Percentiles rank a stretch among this genome's conserved stretches.
Evolutionary conservation across 2,797 vertebrate genomes (phyloP).

Genomic region (Propithecus perrieri): DNA sequence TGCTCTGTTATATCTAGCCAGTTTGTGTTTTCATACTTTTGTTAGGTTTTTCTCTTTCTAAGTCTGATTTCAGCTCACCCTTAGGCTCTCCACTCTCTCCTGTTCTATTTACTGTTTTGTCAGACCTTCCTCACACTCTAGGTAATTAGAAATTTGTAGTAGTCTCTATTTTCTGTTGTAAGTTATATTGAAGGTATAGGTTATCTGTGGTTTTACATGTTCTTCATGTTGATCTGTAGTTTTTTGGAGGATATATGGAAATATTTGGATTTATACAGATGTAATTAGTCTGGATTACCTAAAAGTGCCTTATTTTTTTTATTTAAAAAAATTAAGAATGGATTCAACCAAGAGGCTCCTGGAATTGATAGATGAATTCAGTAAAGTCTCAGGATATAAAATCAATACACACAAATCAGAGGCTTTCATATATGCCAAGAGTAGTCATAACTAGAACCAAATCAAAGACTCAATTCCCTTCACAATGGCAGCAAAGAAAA

Average conservation of each 20-base stretch:
- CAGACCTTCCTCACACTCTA: not conserved
- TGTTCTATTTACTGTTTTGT: not conserved
- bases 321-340: too few relatives aligned
- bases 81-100: not conserved
- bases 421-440: too few relatives aligned
- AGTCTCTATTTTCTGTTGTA: conserved; percentile 9
- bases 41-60: not conserved
- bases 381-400: too few relatives aligned
- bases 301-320: not conserved
- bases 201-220: not conserved
- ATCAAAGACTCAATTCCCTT: too few relatives aligned
- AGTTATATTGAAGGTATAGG: not conserved
- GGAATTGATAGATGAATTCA: too few relatives aligned
- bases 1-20: not conserved
- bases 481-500: too few relatives aligned
- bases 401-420: too few relatives aligned
- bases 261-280: conserved; percentile 17
- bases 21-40: not conserved
- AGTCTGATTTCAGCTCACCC: not conserved
- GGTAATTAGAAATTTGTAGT: not conserved
- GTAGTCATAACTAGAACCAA: too few relatives aligned
- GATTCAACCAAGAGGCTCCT: too few relatives aligned
- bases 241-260: not conserved
- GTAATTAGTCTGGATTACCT: not conserved
- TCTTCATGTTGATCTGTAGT: not conserved